These are phyloP conservation scores for Theretra japonica DNA, from an alignment of 2,888 invertebrate genomes.

Conservation along the genomic window DNA sequence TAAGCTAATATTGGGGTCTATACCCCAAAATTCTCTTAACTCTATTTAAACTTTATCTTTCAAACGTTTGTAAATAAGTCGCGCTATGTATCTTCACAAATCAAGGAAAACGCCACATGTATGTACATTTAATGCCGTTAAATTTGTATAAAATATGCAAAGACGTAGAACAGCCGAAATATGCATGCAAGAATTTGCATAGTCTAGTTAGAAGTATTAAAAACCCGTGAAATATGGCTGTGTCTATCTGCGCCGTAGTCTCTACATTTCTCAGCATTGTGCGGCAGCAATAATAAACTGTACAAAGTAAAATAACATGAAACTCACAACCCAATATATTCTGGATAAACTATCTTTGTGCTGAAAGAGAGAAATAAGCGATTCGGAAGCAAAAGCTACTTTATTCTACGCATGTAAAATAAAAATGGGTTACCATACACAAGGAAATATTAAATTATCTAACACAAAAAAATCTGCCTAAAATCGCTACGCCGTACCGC, in stretches of 20 bases:
- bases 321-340: constrained; percentile 18
- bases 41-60: background rate
- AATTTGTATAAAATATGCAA: constrained; percentile 22
- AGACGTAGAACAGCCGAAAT: constrained; percentile 14
- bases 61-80: background rate
- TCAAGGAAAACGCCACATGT: constrained; percentile 1
- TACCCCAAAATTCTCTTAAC: background rate
- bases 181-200: constrained; percentile 18
- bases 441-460: constrained; percentile 52
- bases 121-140: constrained; percentile 9
- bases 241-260: background rate
- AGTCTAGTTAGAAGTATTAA: constrained; percentile 6
- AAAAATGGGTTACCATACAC: constrained; percentile 40
- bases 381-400: constrained; percentile 20
- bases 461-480: constrained; percentile 67
- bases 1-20: no score
- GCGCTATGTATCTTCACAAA: constrained; percentile 1
- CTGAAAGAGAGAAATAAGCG: constrained; percentile 23
- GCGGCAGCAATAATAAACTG: constrained; percentile 9
- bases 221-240: constrained; percentile 1
- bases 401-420: constrained; percentile 20
- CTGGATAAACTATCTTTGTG: constrained; percentile 16
- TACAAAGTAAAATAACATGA: constrained; percentile 8
- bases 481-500: constrained; percentile 61
- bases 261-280: background rate